Evolutionary conservation across 1,140 invertebrate species (phyloP), one percentile per base, ranked within the genome.

Genomic region (Ceratina australensis): DNA sequence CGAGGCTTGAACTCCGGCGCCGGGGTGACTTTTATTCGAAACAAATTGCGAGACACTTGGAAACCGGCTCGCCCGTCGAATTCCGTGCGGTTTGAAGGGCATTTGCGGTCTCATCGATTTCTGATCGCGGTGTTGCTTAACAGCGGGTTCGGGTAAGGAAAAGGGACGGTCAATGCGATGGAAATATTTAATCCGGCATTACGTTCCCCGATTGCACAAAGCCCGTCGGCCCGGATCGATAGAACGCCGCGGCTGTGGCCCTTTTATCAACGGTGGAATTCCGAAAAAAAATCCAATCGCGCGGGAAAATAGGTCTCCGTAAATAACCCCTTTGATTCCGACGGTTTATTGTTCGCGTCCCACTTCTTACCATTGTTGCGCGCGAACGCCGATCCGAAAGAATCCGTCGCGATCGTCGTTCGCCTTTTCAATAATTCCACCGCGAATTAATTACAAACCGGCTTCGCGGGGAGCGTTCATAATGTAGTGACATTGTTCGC

Each of bases 301-400:
- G 24, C 15, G 22, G 8, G 33, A 42, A 71, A 59, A 71, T 71
- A 57, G 67, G 54, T 59, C 67, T 59, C 67, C 12, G 67, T 22
- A 22, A 56, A 56, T 57, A 69, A 69, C 28, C 67, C 18, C 52
- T 69, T 69, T 42, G 52, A 56, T 57, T 56, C 28, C 33, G 33
- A 20, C 22, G 42, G 26, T 42, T 57, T 59, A 71, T 71, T 59
- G 67, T 71, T 24, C 67, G 54, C 22, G 67, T 47, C 33, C 67
- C 18, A 71, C 20, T 47, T 71, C 28, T 71, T 47, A 42, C 28
- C 54, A 71, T 71, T 71, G 67, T 71, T 69, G 3, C 50, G 3
- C 52, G 54, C n/a, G 20, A 22, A 59, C n/a, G 28, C 54, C 2
- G 28, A 42, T 22, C 3, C 18, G 0, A n/a, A 56, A 7, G 20